Evolutionary conservation across 2,888 invertebrate genomes (phyloP).

Genomic region (Caenorhabditis sp.): DNA sequence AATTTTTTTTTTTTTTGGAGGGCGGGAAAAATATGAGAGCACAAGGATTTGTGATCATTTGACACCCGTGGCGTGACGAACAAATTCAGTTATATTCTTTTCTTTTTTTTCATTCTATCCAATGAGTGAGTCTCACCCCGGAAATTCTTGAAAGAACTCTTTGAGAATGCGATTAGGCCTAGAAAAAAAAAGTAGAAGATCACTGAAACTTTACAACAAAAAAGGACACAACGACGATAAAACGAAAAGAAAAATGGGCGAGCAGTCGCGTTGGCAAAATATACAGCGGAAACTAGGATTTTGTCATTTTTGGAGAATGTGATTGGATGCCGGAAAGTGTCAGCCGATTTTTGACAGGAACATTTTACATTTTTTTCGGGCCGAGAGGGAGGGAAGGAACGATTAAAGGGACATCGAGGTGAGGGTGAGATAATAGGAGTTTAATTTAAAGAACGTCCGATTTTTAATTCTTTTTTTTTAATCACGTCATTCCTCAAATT

Average conservation of each 20-base stretch:
- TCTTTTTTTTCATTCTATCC: no score
- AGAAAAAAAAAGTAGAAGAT: not conserved
- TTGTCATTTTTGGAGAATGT: not conserved
- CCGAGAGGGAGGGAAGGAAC: not conserved
- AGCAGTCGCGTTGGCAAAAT: no score
- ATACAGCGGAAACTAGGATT: not conserved
- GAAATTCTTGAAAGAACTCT: no score
- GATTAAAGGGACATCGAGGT: no score
- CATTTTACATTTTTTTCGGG: not conserved
- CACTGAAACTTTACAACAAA: not conserved
- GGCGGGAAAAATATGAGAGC: not conserved
- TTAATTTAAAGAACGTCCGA: no score
- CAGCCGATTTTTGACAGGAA: not conserved
- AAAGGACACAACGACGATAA: not conserved
- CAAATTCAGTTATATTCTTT: not conserved
- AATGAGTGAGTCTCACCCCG: no score
- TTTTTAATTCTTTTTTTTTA: no score
- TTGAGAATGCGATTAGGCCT: no score
- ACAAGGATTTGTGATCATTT: not conserved
- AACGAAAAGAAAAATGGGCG: not conserved
- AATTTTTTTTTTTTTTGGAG: no score
- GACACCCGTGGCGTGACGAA: not conserved
- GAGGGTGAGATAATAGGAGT: no score
- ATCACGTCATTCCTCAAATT: no score
- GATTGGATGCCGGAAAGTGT: not conserved